Conservation (phyloP, 2,888 invertebrate genomes). For the Dione juno region DNA sequence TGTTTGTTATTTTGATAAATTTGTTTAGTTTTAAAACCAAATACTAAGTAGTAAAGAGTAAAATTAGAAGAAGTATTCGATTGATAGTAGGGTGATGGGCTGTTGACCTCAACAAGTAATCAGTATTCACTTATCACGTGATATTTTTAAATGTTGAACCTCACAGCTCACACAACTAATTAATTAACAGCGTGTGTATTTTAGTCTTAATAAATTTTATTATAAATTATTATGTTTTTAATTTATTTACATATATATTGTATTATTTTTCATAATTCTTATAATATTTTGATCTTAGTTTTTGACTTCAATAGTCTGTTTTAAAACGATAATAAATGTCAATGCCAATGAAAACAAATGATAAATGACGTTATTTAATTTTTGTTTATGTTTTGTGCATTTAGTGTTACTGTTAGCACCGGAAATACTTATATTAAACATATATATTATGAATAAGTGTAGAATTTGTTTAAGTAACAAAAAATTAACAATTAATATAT, state of each 20-base stretch:
- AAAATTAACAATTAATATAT: slow-evolving; percentile 56
- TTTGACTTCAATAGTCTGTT: not conserved
- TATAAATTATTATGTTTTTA: not conserved
- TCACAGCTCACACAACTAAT: not conserved
- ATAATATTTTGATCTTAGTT: not conserved
- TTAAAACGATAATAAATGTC: not conserved
- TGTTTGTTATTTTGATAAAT: slow-evolving; percentile 6
- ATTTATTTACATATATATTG: not conserved
- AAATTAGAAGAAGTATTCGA: not conserved
- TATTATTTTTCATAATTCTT: not conserved
- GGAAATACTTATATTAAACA: not conserved
- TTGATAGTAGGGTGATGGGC: slow-evolving; percentile 2
- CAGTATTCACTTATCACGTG: not conserved
- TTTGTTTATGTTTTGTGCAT: slow-evolving; percentile 12
- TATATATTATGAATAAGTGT: slow-evolving; percentile 51
- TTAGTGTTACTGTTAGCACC: not conserved
- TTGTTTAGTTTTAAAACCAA: not conserved
- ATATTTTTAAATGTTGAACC: not conserved
- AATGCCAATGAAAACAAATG: not conserved
- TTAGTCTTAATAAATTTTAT: too few relatives aligned
- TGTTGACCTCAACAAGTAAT: slow-evolving; percentile 18
- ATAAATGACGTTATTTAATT: slow-evolving; percentile 17
- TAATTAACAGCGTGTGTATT: too few relatives aligned
- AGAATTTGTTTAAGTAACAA: slow-evolving; percentile 63
- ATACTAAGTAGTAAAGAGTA: not conserved